phyloP scores from a whole-genome alignment of 2,797 vertebrate species.

The Fistularia commersonii region DNA sequence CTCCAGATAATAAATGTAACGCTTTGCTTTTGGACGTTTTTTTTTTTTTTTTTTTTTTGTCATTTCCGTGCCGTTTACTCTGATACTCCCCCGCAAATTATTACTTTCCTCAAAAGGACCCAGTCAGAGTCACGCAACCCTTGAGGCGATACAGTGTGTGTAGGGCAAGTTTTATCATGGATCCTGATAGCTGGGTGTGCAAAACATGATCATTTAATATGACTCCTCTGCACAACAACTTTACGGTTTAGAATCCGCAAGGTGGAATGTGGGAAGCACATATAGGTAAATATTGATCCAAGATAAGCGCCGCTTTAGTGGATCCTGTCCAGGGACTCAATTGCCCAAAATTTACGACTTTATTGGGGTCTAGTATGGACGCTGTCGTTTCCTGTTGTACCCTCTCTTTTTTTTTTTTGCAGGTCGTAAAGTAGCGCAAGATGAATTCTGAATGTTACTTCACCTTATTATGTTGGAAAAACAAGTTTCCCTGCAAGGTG shows the following conservation, averaged over 20 bases:
- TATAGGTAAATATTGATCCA: constrained; percentile 69
- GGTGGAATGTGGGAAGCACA: constrained; percentile 27
- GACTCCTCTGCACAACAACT: not conserved
- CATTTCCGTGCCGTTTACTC: constrained; percentile 55
- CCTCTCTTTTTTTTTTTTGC: no score
- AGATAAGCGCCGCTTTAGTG: constrained; percentile 60
- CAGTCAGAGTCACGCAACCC: constrained; percentile 62
- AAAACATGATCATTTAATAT: constrained; percentile 7
- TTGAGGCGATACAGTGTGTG: constrained; percentile 34
- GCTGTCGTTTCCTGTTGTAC: constrained; percentile 34
- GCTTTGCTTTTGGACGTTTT: constrained; percentile 10
- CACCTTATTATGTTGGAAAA: no score
- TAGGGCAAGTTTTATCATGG: constrained; percentile 61
- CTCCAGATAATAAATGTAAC: constrained; percentile 20
- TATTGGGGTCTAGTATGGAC: constrained; percentile 28
- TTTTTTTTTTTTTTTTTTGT: constrained; percentile 48
- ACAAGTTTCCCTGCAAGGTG: no score
- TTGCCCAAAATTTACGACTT: constrained; percentile 47
- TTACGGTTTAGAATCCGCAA: not conserved
- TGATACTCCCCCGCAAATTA: constrained; percentile 57
- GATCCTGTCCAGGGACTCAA: constrained; percentile 41
- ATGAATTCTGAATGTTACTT: no score
- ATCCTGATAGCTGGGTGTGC: constrained; percentile 37
- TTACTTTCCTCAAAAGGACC: constrained; percentile 47
- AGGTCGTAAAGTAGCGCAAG: no score